A percentile compares a stretch with the other conserved stretches of the same genome.
Evolutionary conservation across 2,797 vertebrate genomes (phyloP).

Genomic region (Siniperca undulata): DNA sequence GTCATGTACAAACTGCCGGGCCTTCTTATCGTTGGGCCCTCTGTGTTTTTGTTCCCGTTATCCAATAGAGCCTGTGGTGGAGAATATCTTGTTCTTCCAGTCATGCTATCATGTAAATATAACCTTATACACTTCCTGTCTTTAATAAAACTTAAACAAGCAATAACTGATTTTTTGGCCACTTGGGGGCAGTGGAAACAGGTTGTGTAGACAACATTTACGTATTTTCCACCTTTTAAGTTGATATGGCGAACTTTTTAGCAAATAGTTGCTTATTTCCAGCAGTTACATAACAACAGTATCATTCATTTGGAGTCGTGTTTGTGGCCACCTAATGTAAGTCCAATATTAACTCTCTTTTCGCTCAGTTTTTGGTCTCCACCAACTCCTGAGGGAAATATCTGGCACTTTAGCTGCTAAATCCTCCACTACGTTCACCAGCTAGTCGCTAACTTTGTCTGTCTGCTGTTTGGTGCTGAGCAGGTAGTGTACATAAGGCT

Average conservation of each 20-base stretch:
- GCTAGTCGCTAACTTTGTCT: neutral
- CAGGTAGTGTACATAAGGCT: neutral
- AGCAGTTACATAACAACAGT: neutral
- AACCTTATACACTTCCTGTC: neutral
- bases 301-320: neutral
- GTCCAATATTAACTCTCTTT: neutral
- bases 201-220: neutral
- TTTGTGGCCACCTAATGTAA: neutral
- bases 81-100: neutral
- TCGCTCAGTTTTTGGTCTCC: neutral
- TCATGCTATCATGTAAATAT: neutral
- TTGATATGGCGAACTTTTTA: neutral
- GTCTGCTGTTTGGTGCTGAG: neutral
- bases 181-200: too few relatives aligned
- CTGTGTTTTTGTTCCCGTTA: neutral
- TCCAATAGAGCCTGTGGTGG: neutral
- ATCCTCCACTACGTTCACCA: neutral
- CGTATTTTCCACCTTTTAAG: neutral
- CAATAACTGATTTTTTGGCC: neutral
- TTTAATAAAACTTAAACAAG: neutral
- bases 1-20: neutral
- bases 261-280: neutral
- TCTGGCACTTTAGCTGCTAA: neutral
- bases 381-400: neutral
- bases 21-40: constrained; percentile 4